These are phyloP conservation scores for Manis crassicaudata DNA, from an alignment of 2,797 vertebrate species.

Conservation along the genomic window DNA sequence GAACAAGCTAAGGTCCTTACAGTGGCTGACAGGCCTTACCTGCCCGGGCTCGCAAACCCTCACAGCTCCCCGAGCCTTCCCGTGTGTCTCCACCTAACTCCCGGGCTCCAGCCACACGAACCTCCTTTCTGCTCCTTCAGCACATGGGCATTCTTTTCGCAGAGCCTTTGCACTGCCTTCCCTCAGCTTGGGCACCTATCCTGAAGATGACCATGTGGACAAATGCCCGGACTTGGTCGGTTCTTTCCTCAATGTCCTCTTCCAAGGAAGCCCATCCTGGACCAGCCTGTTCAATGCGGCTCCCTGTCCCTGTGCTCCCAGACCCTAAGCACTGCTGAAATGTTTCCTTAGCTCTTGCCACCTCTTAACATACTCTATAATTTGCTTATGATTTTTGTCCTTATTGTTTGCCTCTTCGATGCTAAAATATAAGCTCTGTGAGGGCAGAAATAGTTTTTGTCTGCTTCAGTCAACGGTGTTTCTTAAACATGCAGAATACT, in stretches of 20 bases:
- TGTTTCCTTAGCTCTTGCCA: background rate
- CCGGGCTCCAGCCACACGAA: background rate
- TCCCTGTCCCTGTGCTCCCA: too few species aligned
- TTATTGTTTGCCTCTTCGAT: too few species aligned
- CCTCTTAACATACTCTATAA: background rate
- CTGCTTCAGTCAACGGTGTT: background rate
- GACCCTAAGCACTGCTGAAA: too few species aligned
- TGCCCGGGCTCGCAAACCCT: too few species aligned
- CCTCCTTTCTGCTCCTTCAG: background rate
- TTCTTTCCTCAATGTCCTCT: background rate
- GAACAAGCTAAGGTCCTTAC: background rate
- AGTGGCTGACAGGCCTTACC: rapidly evolving
- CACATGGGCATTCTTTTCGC: background rate
- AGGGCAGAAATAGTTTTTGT: background rate
- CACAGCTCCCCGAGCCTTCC: background rate
- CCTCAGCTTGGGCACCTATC: too few species aligned
- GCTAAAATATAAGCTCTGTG: background rate
- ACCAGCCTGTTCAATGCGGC: too few species aligned
- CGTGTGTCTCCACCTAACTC: background rate
- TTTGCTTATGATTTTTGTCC: background rate
- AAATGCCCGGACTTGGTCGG: background rate
- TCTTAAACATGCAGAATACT: background rate
- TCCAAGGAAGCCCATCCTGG: background rate
- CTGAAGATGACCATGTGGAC: rapidly evolving
- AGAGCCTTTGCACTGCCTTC: background rate